These are phyloP conservation scores for Malthinus flaveolus DNA, from an alignment of 2,888 invertebrate genomes.

Conservation along the genomic window DNA sequence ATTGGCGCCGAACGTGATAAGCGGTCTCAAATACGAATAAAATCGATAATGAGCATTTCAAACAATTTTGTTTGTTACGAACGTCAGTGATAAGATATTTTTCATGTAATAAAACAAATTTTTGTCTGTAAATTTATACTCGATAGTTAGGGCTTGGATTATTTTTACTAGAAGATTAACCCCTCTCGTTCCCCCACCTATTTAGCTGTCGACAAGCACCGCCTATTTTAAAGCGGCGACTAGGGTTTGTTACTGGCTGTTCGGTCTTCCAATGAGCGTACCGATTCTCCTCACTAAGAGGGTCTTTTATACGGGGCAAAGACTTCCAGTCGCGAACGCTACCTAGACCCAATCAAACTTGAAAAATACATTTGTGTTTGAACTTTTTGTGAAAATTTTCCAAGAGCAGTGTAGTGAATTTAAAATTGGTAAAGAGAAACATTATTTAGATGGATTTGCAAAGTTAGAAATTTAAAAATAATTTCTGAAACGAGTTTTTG, in stretches of 20 bases:
- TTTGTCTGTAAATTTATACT: too few relatives aligned
- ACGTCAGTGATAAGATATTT: too few relatives aligned
- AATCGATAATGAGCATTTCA: too few relatives aligned
- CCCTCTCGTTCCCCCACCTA: conserved; percentile 22
- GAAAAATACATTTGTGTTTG: conserved; percentile 29
- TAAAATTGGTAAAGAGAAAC: neutral
- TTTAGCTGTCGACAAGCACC: conserved; percentile 31
- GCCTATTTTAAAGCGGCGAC: conserved; percentile 22
- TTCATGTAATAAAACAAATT: too few relatives aligned
- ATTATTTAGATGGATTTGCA: neutral
- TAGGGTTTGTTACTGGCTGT: conserved; percentile 35
- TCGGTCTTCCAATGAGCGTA: conserved; percentile 32
- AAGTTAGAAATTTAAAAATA: neutral
- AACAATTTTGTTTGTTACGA: too few relatives aligned
- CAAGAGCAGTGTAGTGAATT: neutral
- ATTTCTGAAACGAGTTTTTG: conserved; percentile 4
- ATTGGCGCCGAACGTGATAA: too few relatives aligned
- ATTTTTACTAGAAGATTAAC: conserved; percentile 21
- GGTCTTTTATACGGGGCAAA: conserved; percentile 35
- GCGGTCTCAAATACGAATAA: too few relatives aligned
- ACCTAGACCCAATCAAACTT: conserved; percentile 38
- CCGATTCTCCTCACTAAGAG: conserved; percentile 29
- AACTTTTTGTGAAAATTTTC: conserved; percentile 1
- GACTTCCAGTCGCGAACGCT: conserved; percentile 40
- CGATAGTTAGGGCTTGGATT: conserved; percentile 9